phyloP scores from a whole-genome alignment of 2,797 vertebrate genomes.

The Tachyglossus aculeatus region DNA sequence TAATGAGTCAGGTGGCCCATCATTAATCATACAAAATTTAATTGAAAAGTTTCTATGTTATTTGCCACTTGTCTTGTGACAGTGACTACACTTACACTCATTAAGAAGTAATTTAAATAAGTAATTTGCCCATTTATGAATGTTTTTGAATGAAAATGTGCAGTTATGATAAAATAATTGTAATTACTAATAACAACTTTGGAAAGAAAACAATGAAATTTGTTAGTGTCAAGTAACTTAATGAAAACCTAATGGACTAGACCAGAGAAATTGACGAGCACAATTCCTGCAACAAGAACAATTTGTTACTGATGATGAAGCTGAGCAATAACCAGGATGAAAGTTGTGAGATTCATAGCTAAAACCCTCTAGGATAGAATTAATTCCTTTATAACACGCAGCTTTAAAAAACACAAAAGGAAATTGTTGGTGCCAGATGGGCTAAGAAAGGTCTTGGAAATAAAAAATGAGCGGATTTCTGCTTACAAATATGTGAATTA shows the following conservation, averaged over 20 bases:
- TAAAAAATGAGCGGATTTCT: slow-evolving; percentile 53
- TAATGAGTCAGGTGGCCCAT: slow-evolving; percentile 12
- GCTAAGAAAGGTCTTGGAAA: slow-evolving; percentile 32
- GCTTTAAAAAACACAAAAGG: slow-evolving; percentile 58
- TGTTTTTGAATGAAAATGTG: slow-evolving; percentile 9
- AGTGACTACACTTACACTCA: slow-evolving; percentile 33
- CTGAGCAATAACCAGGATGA: slow-evolving; percentile 53
- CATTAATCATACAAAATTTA: slow-evolving; percentile 35
- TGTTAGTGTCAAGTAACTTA: slow-evolving; percentile 27
- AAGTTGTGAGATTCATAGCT: slow-evolving; percentile 46
- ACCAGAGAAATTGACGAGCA: slow-evolving; percentile 44
- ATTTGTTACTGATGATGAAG: slow-evolving; percentile 54
- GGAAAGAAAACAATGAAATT: slow-evolving; percentile 26
- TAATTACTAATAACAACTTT: slow-evolving; percentile 33
- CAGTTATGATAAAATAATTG: slow-evolving; percentile 38
- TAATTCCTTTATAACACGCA: slow-evolving; percentile 58
- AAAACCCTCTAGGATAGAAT: slow-evolving; percentile 55
- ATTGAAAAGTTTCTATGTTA: slow-evolving; percentile 30
- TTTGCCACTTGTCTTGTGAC: slow-evolving; percentile 25
- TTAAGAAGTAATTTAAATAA: slow-evolving; percentile 47
- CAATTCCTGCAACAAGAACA: slow-evolving; percentile 19
- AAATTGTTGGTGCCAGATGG: slow-evolving; percentile 61
- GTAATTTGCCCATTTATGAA: slow-evolving; percentile 44
- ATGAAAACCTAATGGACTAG: slow-evolving; percentile 30
- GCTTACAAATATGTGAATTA: slow-evolving; percentile 55